phyloP scores from a whole-genome alignment of 1,140 invertebrate species.

The Ruditapes philippinarum region DNA sequence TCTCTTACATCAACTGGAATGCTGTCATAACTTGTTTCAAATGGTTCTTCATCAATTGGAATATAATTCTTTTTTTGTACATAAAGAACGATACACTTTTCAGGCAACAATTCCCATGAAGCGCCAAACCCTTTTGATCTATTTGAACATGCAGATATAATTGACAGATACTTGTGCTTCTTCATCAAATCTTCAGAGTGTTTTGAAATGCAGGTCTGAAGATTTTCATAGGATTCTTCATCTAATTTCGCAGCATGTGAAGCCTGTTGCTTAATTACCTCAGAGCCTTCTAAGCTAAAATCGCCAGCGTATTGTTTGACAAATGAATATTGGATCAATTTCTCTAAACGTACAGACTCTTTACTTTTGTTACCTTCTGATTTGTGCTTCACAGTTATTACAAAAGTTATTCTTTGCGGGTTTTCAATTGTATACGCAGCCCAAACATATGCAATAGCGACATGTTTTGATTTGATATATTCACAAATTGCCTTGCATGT shows the following conservation, averaged over 20 bases:
- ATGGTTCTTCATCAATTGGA: slow-evolving; percentile 1
- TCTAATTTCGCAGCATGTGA: background rate
- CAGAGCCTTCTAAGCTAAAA: background rate
- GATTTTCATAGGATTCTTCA: background rate
- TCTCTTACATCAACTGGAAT: slow-evolving; percentile 12
- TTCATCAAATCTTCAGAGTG: background rate
- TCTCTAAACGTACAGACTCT: background rate
- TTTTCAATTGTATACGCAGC: background rate
- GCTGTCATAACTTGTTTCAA: background rate
- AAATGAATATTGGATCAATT: background rate
- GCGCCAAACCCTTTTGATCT: background rate
- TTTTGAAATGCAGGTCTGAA: background rate
- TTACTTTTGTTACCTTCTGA: background rate
- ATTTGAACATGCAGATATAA: background rate
- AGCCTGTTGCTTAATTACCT: background rate
- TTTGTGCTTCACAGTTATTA: background rate
- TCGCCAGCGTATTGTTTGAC: background rate
- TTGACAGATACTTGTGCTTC: background rate
- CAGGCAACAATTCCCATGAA: background rate
- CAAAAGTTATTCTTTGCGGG: background rate
- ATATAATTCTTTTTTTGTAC: background rate
- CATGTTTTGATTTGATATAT: background rate
- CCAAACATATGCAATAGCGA: background rate
- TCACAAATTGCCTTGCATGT: background rate
- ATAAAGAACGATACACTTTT: background rate